A percentile compares a stretch with the other conserved stretches of the same genome.
These are phyloP conservation scores for Pseudomyrmex pallidus DNA, from an alignment of 1,140 invertebrate species.

Conservation along the genomic window DNA sequence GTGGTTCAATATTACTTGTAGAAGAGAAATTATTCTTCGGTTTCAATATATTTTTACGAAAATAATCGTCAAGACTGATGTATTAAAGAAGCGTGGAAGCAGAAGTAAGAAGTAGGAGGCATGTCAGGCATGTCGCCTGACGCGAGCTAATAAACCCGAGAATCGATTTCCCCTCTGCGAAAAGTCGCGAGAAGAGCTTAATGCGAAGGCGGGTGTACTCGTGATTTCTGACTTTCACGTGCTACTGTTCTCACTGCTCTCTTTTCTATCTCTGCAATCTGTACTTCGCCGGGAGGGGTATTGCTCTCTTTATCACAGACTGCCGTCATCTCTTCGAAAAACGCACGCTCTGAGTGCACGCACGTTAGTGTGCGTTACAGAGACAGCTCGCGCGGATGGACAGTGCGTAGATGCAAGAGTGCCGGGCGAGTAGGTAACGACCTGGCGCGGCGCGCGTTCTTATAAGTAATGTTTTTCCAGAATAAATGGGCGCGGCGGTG, in stretches of 20 bases:
- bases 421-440: conserved; percentile 40
- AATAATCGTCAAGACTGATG: background rate
- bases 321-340: background rate
- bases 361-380: background rate
- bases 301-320: background rate
- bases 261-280: conserved; percentile 66
- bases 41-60: background rate
- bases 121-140: conserved; percentile 45
- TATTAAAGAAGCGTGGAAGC: background rate
- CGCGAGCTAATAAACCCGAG: conserved; percentile 68
- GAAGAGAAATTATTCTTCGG: background rate
- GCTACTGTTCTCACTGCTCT: conserved; percentile 75
- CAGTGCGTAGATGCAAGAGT: background rate
- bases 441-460: conserved; percentile 71
- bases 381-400: too few relatives aligned
- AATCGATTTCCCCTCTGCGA: conserved; percentile 61
- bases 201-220: conserved; percentile 43
- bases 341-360: background rate
- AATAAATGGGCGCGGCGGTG: conserved; percentile 81
- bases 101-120: conserved; percentile 1
- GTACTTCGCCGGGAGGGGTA: background rate
- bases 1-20: too few relatives aligned
- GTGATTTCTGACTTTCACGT: conserved; percentile 79
- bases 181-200: conserved; percentile 57
- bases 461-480: conserved; percentile 84